Conservation (phyloP, 2,113 vertebrate species). For the Hippolais icterina region DNA sequence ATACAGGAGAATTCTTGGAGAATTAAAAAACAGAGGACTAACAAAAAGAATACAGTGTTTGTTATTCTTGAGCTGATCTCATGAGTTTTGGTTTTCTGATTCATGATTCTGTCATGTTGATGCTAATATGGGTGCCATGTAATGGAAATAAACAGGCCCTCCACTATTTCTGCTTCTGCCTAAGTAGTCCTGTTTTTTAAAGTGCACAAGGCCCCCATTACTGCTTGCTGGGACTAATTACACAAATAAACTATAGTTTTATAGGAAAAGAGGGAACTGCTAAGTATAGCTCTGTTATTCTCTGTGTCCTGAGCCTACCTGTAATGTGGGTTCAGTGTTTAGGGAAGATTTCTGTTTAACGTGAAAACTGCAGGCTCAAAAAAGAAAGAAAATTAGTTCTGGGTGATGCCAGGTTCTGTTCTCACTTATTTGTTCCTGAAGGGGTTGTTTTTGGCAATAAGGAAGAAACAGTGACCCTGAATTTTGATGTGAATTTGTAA, state of each 20-base stretch:
- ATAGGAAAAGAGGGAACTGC: neutral
- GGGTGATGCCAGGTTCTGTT: neutral
- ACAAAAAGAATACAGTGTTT: neutral
- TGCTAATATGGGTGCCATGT: neutral
- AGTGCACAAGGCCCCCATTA: neutral
- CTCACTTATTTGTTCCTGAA: neutral
- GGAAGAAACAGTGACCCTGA: neutral
- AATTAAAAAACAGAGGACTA: neutral
- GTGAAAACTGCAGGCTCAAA: neutral
- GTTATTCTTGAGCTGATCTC: conserved; percentile 41
- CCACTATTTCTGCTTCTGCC: neutral
- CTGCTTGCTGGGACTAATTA: neutral
- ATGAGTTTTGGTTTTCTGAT: conserved; percentile 47
- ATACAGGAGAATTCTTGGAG: neutral
- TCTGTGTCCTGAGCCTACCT: neutral
- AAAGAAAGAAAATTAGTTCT: neutral
- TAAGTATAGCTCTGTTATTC: neutral
- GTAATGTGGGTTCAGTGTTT: neutral
- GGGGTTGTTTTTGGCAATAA: neutral
- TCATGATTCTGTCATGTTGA: conserved; percentile 12
- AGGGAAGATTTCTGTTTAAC: neutral
- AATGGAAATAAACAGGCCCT: conserved; percentile 8
- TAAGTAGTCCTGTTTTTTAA: neutral
- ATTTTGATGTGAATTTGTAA: neutral
- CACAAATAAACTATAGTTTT: neutral